phyloP scores from a whole-genome alignment of 64 coral and sea anemone species.

The Acropora yongei region DNA sequence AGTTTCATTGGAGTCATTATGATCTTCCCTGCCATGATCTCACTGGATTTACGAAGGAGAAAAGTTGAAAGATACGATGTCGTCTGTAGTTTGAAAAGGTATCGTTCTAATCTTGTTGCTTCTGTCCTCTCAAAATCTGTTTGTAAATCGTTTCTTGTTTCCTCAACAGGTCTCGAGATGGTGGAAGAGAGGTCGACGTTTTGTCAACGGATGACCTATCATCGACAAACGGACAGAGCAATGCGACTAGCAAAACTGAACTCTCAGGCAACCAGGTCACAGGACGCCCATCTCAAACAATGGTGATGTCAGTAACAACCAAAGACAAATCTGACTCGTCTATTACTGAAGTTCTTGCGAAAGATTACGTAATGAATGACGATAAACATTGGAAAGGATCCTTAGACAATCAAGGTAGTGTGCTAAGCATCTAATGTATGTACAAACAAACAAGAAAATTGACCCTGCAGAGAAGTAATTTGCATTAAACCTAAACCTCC shows the following conservation, averaged over 20 bases:
- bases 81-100: constrained; percentile 86
- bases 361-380: neutral
- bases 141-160: neutral
- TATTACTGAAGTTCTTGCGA: neutral
- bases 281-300: neutral
- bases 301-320: neutral
- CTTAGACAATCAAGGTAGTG: constrained; percentile 5
- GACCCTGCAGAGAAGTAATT: no score
- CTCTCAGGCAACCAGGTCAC: neutral
- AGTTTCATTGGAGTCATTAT: constrained; percentile 84
- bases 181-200: neutral
- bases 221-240: neutral
- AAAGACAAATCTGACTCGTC: constrained; percentile 30
- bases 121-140: neutral
- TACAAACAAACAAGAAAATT: neutral
- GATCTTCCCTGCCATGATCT: constrained; percentile 96
- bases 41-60: constrained; percentile 83
- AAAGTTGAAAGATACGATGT: constrained; percentile 83
- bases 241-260: neutral
- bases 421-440: neutral
- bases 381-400: constrained; percentile 1
- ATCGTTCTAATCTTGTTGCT: neutral
- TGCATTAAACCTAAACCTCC: no score
- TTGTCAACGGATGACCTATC: neutral
- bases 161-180: neutral